Evolutionary conservation across 2,797 vertebrate species (phyloP).

Genomic region (Peromyscus melanophrys): DNA sequence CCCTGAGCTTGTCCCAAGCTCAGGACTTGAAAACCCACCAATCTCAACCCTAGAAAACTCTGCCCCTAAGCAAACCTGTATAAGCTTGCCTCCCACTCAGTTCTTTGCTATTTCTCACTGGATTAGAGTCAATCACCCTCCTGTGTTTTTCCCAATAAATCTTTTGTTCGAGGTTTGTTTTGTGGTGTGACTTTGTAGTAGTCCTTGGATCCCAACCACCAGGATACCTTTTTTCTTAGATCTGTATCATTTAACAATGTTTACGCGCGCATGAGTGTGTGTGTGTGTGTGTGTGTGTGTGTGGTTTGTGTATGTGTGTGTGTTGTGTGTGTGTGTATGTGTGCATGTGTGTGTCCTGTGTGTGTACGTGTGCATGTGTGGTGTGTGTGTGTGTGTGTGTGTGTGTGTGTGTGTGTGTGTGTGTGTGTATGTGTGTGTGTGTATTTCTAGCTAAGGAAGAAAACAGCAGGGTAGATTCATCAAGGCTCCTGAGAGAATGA

Average conservation of each 20-base stretch:
- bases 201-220: background rate
- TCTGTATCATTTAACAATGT: background rate
- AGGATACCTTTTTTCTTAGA: background rate
- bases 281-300: too few species aligned
- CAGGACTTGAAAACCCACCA: background rate
- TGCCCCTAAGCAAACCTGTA: background rate
- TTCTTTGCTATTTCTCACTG: background rate
- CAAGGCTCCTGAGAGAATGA: background rate
- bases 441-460: background rate
- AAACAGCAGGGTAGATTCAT: conserved; percentile 8
- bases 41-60: background rate
- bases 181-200: background rate
- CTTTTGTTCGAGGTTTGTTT: background rate
- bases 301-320: too few species aligned
- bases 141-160: background rate
- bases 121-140: background rate
- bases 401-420: background rate
- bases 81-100: background rate
- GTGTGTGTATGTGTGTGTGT: background rate
- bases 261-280: background rate
- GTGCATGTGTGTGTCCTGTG: too few species aligned
- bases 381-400: too few species aligned
- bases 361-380: too few species aligned
- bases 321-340: too few species aligned
- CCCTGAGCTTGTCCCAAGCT: background rate